Evolutionary conservation across 1,140 invertebrate genomes (phyloP).

Genomic region (Dolichoris vasculosae): DNA sequence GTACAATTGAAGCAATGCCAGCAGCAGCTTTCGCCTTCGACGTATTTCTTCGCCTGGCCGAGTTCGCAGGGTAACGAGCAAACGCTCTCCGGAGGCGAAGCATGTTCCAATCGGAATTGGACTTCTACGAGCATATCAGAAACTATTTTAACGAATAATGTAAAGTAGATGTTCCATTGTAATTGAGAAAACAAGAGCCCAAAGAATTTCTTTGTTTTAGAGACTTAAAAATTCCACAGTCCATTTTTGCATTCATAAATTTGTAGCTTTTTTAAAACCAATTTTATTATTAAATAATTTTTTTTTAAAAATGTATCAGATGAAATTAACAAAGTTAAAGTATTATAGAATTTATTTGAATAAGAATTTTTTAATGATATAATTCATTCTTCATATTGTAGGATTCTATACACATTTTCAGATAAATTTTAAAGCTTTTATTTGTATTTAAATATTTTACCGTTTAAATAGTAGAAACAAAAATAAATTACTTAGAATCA

Average conservation of each 20-base stretch:
- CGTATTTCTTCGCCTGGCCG: constrained; percentile 93
- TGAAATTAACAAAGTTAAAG: too few species aligned
- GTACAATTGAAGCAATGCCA: constrained; percentile 97
- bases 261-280: neutral
- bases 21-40: constrained; percentile 94
- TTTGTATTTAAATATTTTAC: too few species aligned
- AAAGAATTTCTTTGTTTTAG: constrained; percentile 5
- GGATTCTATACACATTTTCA: too few species aligned
- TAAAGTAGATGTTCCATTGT: neutral
- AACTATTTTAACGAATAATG: constrained; percentile 32
- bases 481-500: too few species aligned
- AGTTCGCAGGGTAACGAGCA: constrained; percentile 90
- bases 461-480: too few species aligned
- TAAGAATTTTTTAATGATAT: too few species aligned
- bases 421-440: too few species aligned
- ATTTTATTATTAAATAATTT: too few species aligned
- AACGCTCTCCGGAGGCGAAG: constrained; percentile 88
- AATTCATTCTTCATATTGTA: too few species aligned
- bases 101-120: constrained; percentile 85
- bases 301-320: too few species aligned
- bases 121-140: constrained; percentile 77
- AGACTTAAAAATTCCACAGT: neutral
- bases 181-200: neutral
- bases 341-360: too few species aligned
- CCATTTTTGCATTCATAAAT: neutral